Evolutionary conservation across 53 echinoderm and acorn worm species (phyloP).

Genomic region (Paracentrotus lividus): DNA sequence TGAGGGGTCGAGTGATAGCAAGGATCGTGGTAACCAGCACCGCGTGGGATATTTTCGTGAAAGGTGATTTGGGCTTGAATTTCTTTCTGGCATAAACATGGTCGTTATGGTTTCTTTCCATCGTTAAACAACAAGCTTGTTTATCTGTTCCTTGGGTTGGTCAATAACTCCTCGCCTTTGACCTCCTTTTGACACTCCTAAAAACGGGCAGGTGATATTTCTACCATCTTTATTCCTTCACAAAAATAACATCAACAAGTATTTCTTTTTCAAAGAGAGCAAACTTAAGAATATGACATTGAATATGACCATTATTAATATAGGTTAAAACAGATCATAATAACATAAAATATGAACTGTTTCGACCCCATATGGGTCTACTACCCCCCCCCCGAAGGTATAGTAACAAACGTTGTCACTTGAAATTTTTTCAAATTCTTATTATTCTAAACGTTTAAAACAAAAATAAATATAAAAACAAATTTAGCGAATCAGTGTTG

Average conservation of each 20-base stretch:
- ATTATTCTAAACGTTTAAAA: too few species aligned
- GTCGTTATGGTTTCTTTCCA: conserved; percentile 64
- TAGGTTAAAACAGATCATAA: not conserved
- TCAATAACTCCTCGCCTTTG: conserved; percentile 69
- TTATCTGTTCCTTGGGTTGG: conserved; percentile 57
- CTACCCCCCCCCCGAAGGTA: not conserved
- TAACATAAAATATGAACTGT: not conserved
- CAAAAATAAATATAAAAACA: too few species aligned
- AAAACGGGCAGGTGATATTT: not conserved
- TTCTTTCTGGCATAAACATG: conserved; percentile 67
- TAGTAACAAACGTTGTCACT: not conserved
- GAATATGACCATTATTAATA: not conserved
- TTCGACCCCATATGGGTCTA: not conserved
- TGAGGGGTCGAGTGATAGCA: conserved; percentile 47
- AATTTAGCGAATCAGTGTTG: too few species aligned
- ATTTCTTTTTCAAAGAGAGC: not conserved
- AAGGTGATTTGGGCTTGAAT: conserved; percentile 36
- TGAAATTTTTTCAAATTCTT: too few species aligned
- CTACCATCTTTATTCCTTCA: conserved; percentile 9
- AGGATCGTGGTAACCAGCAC: conserved; percentile 46
- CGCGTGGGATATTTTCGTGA: conserved; percentile 64
- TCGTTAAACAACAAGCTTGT: conserved; percentile 63
- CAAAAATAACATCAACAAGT: conserved; percentile 20
- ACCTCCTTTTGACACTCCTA: conserved; percentile 47
- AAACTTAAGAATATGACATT: not conserved